Evolutionary conservation across 1,140 invertebrate genomes (phyloP).

Genomic region (Stegodyphus mimosarum): DNA sequence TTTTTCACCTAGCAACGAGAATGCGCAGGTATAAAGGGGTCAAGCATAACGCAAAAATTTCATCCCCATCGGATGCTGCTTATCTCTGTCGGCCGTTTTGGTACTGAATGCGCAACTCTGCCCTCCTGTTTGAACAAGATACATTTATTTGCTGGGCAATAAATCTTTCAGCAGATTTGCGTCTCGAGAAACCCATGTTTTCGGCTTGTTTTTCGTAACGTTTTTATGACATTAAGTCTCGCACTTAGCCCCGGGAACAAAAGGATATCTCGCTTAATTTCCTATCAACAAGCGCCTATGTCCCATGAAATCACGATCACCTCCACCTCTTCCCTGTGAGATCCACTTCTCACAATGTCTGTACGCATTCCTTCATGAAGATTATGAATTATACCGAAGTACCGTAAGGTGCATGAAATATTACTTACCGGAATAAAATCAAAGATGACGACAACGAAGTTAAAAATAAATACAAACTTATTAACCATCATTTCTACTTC

Average conservation of each 20-base stretch:
- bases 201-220: constrained; percentile 53
- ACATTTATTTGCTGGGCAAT: constrained; percentile 43
- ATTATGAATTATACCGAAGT: too few species aligned
- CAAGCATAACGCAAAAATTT: constrained; percentile 7
- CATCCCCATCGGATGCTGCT: constrained; percentile 26
- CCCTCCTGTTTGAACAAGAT: constrained; percentile 54
- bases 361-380: too few species aligned
- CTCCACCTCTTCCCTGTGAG: too few species aligned
- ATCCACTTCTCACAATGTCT: too few species aligned
- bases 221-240: constrained; percentile 57
- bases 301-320: neutral
- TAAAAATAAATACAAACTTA: too few species aligned
- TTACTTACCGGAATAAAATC: too few species aligned
- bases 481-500: too few species aligned
- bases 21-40: constrained; percentile 29
- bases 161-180: constrained; percentile 50
- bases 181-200: constrained; percentile 22
- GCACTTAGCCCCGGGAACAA: constrained; percentile 48
- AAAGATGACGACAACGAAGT: too few species aligned
- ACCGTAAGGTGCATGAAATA: too few species aligned
- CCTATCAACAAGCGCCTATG: constrained; percentile 27
- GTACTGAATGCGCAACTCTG: constrained; percentile 29
- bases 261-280: constrained; percentile 49
- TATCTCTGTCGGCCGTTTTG: constrained; percentile 47
- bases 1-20: constrained; percentile 16